Evolutionary conservation across 2,797 vertebrate species (phyloP).

Genomic region (Glossophaga mutica): DNA sequence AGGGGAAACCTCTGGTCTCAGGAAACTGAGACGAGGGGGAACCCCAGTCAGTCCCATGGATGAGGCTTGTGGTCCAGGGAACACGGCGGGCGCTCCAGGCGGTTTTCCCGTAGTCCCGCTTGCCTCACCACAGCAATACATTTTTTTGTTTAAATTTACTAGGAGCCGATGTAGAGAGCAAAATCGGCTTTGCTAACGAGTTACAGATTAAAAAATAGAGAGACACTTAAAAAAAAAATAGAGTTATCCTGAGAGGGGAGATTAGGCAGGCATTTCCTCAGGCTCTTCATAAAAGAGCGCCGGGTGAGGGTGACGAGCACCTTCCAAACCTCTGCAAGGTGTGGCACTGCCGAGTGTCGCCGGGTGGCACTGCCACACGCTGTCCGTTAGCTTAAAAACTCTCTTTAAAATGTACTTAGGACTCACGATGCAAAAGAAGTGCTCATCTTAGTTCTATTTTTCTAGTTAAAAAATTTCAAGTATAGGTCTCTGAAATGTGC

Average conservation of each 20-base stretch:
- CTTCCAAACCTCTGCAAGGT: background rate
- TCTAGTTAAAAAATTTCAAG: background rate
- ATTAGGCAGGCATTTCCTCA: background rate
- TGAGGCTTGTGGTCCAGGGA: background rate
- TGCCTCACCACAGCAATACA: background rate
- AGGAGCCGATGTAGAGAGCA: background rate
- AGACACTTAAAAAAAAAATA: background rate
- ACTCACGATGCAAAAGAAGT: background rate
- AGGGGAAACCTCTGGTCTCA: background rate
- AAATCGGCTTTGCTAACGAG: background rate
- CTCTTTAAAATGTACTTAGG: background rate
- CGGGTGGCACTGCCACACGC: background rate
- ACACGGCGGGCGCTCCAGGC: background rate
- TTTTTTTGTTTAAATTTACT: background rate
- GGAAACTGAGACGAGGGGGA: background rate
- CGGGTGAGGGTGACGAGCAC: fast-evolving
- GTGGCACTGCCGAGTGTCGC: fast-evolving
- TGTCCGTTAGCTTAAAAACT: background rate
- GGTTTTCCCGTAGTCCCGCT: background rate
- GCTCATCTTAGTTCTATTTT: background rate
- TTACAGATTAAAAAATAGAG: background rate
- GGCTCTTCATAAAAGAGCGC: background rate
- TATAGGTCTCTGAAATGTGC: background rate
- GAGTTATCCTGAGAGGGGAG: background rate
- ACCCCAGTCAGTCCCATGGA: background rate